These are phyloP conservation scores for Peromyscus nudipes DNA, from an alignment of 2,797 vertebrate genomes.

Conservation along the genomic window DNA sequence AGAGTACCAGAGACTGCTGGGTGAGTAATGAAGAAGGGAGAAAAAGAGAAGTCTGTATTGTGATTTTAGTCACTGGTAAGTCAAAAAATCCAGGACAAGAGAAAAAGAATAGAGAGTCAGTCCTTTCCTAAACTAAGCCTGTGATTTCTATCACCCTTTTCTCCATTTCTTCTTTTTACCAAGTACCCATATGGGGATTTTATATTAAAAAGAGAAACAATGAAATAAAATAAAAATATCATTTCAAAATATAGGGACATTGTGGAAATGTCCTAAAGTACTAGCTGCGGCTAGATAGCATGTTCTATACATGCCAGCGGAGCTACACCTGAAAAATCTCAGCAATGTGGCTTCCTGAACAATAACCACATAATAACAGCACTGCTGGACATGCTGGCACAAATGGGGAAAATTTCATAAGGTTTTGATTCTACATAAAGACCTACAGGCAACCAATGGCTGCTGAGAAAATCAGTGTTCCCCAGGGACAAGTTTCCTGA, in stretches of 20 bases:
- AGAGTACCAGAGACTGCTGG: rapidly evolving
- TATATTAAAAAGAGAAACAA: background rate
- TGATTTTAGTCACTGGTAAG: background rate
- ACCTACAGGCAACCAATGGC: background rate
- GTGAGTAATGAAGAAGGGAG: background rate
- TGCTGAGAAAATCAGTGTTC: background rate
- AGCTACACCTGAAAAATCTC: background rate
- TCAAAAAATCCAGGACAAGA: background rate
- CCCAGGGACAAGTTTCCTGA: background rate
- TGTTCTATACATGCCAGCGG: no score
- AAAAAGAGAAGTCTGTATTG: background rate
- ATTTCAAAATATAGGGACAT: slow-evolving; percentile 17
- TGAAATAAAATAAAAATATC: background rate
- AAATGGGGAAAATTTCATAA: background rate
- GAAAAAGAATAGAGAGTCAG: background rate
- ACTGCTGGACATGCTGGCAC: background rate
- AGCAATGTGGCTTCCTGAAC: background rate
- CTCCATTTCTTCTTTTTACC: background rate
- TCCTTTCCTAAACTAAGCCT: background rate
- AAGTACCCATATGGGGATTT: background rate
- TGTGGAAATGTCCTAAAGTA: background rate
- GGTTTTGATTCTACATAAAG: background rate
- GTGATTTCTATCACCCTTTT: background rate
- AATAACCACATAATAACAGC: background rate
- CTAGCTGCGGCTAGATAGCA: no score